These are phyloP conservation scores for Lordiphosa andalusiaca DNA, from an alignment of 2,888 invertebrate species.

Conservation along the genomic window DNA sequence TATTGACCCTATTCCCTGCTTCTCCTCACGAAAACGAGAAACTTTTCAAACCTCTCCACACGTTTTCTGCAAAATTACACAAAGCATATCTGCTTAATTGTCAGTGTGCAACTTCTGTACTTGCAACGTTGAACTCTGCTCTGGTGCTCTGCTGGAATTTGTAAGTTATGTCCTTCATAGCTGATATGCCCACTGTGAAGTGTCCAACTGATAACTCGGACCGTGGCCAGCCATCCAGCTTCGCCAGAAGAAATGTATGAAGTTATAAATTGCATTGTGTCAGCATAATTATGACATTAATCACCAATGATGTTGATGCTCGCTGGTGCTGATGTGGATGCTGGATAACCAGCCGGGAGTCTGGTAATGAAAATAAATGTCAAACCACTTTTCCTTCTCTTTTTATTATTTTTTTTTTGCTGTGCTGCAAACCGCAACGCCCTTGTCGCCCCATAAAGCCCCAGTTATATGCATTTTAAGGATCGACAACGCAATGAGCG, in stretches of 20 bases:
- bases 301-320: constrained; percentile 29
- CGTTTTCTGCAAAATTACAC: no score
- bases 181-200: no score
- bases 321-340: constrained; percentile 13
- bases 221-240: no score
- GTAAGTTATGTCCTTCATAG: no score
- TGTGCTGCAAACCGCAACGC: background rate
- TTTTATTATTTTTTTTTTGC: background rate
- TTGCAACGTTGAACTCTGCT: no score
- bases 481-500: constrained; percentile 4
- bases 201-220: no score
- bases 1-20: no score
- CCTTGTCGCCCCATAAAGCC: constrained; percentile 9
- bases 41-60: no score
- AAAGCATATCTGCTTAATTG: no score
- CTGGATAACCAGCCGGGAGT: constrained; percentile 12
- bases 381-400: constrained; percentile 11
- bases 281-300: constrained; percentile 38
- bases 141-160: no score
- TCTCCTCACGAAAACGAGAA: no score
- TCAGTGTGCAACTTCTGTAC: no score
- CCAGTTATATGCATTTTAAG: constrained; percentile 11
- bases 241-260: constrained; percentile 22
- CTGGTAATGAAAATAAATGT: constrained; percentile 27
- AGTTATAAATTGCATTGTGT: constrained; percentile 37